These are phyloP conservation scores for Ctenomys sociabilis DNA, from an alignment of 2,113 vertebrate species.

Conservation along the genomic window DNA sequence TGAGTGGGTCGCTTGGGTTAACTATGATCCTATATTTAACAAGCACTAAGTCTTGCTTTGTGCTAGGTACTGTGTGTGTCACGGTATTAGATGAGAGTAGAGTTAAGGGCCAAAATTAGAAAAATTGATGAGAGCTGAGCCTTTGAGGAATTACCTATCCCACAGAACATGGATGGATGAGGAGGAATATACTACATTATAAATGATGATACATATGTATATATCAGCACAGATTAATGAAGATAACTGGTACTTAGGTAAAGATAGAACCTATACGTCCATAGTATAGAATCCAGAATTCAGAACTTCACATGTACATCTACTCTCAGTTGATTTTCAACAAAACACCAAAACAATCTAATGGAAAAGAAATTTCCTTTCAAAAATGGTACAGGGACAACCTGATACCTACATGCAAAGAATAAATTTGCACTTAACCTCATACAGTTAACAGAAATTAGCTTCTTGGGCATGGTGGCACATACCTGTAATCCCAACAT, in stretches of 20 bases:
- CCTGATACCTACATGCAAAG: not conserved
- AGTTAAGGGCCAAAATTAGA: too few species aligned
- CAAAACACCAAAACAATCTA: not conserved
- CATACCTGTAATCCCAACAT: not conserved
- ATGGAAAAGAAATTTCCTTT: conserved; percentile 18
- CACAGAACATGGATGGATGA: not conserved
- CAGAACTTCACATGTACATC: not conserved
- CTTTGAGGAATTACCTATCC: not conserved
- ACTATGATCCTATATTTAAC: not conserved
- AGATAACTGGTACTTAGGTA: not conserved
- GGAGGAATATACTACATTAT: not conserved
- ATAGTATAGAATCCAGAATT: not conserved
- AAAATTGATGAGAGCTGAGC: not conserved
- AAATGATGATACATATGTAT: not conserved
- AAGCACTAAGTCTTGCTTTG: not conserved
- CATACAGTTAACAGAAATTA: not conserved
- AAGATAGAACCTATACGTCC: not conserved
- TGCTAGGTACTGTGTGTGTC: not conserved
- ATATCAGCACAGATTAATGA: not conserved
- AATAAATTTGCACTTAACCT: not conserved
- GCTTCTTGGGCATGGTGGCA: not conserved
- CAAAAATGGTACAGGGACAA: not conserved
- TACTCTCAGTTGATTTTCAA: not conserved
- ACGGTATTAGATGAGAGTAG: not conserved
- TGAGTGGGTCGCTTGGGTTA: not conserved